phyloP scores from a whole-genome alignment of 2,113 vertebrate genomes.

The Aspiorhynchus laticeps region DNA sequence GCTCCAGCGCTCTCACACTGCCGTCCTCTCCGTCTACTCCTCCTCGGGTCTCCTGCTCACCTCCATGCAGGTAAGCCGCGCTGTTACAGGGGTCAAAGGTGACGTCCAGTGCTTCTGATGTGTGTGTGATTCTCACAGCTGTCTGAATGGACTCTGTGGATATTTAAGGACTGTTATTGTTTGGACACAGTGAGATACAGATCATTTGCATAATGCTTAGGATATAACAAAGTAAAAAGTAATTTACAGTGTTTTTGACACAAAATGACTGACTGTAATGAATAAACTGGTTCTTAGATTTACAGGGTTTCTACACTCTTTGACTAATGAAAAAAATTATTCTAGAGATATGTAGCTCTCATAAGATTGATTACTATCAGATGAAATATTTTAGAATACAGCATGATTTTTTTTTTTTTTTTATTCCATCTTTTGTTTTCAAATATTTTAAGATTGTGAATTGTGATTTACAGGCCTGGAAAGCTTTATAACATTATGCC shows the following conservation, averaged over 20 bases:
- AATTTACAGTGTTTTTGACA: neutral
- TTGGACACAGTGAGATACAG: neutral
- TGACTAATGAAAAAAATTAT: neutral
- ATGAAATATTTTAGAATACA: neutral
- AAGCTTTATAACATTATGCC: neutral
- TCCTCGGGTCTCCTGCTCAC: conserved; percentile 61
- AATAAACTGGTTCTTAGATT: neutral
- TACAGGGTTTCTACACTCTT: neutral
- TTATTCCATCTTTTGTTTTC: too few relatives aligned
- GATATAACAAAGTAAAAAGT: neutral
- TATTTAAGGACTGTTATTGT: neutral
- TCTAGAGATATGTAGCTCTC: neutral
- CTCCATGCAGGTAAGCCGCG: conserved; percentile 71
- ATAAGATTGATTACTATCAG: neutral
- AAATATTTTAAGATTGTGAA: too few relatives aligned
- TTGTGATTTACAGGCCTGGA: too few relatives aligned
- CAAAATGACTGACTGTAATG: neutral
- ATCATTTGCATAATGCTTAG: neutral
- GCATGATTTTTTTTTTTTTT: neutral
- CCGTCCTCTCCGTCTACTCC: conserved; percentile 44
- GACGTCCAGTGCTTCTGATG: neutral
- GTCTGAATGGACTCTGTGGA: neutral
- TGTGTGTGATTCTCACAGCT: neutral
- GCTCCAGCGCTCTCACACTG: neutral
- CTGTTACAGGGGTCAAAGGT: conserved; percentile 50